These are phyloP conservation scores for Orussus abietinus DNA, from an alignment of 1,140 invertebrate genomes.

Conservation along the genomic window DNA sequence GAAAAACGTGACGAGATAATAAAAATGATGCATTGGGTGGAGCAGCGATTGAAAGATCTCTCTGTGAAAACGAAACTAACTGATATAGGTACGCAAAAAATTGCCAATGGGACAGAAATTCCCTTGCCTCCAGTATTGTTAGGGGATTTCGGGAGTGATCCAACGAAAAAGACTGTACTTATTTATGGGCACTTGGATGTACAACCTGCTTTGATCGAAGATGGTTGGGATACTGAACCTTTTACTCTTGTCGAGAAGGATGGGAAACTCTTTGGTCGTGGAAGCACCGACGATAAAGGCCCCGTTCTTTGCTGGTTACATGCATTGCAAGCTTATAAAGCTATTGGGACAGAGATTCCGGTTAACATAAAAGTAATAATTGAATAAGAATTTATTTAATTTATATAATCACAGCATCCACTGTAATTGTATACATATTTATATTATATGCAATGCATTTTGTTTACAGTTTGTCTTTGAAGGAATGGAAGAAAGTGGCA, in stretches of 20 bases:
- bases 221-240: constrained; percentile 95
- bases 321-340: constrained; percentile 85
- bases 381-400: constrained; percentile 7
- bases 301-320: constrained; percentile 92
- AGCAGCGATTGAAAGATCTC: constrained; percentile 68
- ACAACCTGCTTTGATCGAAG: constrained; percentile 85
- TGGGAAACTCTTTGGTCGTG: constrained; percentile 89
- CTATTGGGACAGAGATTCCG: constrained; percentile 69
- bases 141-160: constrained; percentile 79
- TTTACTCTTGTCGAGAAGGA: constrained; percentile 85
- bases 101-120: constrained; percentile 70
- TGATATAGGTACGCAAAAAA: constrained; percentile 75
- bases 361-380: constrained; percentile 85
- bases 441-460: constrained; percentile 1
- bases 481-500: constrained; percentile 98
- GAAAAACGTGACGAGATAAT: constrained; percentile 70
- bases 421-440: constrained; percentile 3
- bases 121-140: constrained; percentile 85
- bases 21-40: constrained; percentile 79
- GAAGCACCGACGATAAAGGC: constrained; percentile 93
- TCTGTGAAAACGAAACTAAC: constrained; percentile 73
- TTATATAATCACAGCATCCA: too few species aligned
- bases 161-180: constrained; percentile 85
- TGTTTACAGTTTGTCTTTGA: constrained; percentile 84
- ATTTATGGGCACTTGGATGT: constrained; percentile 98